Evolutionary conservation across 2,113 vertebrate species (phyloP).

Genomic region (Neofelis nebulosa): DNA sequence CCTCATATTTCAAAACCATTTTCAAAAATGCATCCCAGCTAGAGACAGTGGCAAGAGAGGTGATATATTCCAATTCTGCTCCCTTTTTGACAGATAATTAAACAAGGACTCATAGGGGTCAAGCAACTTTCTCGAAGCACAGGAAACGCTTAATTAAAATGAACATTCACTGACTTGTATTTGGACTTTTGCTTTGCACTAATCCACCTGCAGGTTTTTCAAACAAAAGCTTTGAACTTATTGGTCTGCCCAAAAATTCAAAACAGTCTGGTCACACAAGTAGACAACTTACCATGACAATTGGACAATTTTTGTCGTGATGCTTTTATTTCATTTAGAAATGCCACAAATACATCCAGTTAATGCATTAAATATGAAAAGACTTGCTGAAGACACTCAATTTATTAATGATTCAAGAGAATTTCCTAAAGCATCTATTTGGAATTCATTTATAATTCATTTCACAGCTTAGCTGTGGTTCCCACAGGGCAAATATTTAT

Average conservation of each 20-base stretch:
- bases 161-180: not conserved
- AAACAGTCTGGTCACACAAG: not conserved
- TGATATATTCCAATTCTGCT: not conserved
- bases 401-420: constrained; percentile 83
- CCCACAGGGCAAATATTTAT: constrained; percentile 80
- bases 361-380: constrained; percentile 86
- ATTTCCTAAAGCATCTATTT: constrained; percentile 80
- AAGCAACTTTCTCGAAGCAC: not conserved
- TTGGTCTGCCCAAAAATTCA: constrained; percentile 52
- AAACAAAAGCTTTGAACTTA: constrained; percentile 38
- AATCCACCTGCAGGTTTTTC: not conserved
- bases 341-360: constrained; percentile 74
- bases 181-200: not conserved
- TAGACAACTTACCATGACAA: not conserved
- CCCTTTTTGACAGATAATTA: constrained; percentile 35
- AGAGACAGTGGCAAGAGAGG: constrained; percentile 26
- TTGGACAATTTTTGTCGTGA: constrained; percentile 45
- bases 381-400: constrained; percentile 72
- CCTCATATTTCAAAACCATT: constrained; percentile 36
- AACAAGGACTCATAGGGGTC: not conserved
- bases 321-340: constrained; percentile 78
- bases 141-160: not conserved
- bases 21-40: not conserved
- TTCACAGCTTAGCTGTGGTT: constrained; percentile 76
- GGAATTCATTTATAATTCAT: constrained; percentile 84